Percentiles rank a stretch among this genome's conserved stretches.
phyloP scores from a whole-genome alignment of 1,140 invertebrate genomes.

The Anastatus disparis region DNA sequence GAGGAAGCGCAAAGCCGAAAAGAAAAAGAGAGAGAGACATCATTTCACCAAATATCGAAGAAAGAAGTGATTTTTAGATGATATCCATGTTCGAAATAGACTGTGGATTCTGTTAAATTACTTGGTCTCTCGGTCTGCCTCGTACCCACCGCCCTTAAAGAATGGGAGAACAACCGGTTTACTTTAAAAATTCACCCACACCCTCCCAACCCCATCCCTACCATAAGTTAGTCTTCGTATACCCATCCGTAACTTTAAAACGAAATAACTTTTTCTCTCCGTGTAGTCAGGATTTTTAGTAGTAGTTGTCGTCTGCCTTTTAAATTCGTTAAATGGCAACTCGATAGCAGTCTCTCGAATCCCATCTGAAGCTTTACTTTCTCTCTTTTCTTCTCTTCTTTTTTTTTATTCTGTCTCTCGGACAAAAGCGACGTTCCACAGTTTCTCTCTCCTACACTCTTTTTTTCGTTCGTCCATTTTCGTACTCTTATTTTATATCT shows the following conservation, averaged over 20 bases:
- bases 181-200: no score
- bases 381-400: slow-evolving; percentile 27
- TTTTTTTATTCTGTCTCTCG: slow-evolving; percentile 20
- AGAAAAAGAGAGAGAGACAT: no score
- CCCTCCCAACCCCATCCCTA: no score
- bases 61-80: background rate
- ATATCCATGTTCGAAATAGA: slow-evolving; percentile 5
- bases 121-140: no score
- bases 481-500: no score
- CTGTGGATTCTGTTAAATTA: slow-evolving; percentile 26
- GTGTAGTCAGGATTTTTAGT: slow-evolving; percentile 10
- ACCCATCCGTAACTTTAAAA: no score
- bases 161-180: no score
- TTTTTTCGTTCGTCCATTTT: no score
- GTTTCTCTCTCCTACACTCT: background rate
- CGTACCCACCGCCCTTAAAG: no score
- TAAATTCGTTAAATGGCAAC: slow-evolving; percentile 39
- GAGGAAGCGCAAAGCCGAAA: background rate
- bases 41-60: no score
- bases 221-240: no score
- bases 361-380: slow-evolving; percentile 47
- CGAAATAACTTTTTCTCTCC: no score
- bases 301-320: slow-evolving; percentile 30
- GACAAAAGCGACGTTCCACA: slow-evolving; percentile 1
- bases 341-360: slow-evolving; percentile 52